Base-by-base conservation (phyloP, 2,888 invertebrate species). In the Drosophila sordidula region DNA sequence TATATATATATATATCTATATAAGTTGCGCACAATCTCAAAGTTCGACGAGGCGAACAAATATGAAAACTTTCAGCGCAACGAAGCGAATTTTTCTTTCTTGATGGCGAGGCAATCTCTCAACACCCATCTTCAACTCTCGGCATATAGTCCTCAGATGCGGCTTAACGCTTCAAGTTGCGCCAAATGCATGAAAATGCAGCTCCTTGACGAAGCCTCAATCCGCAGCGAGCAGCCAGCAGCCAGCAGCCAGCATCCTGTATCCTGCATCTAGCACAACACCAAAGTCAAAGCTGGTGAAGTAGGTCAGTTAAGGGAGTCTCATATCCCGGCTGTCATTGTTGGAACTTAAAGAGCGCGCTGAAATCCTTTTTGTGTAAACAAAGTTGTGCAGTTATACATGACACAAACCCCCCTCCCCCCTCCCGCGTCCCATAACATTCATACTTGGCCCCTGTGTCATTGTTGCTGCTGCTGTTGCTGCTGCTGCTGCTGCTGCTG, bases 141-240 rank as follows among this genome's bases (percentile, higher is more conserved):
- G 54, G 56, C 63, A 62, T 64, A 64, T 51, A 51, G 67, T 68
- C 47, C 72, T 70, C 64, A 61, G 67, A 68, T 70, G 85, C 65
- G 65, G 70, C 87, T 86, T 83, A 79, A 70, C 89, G 80, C 87
- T 83, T 87, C 85, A 77, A 70, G 70, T 51, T 89, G 89, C 55
- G 61, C 78, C 89, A 83, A 77, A 83, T 83, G 83, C 83, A 83
- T 83, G 70, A 74, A 71, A 89, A 89, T 89, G 87, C 89, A 82
- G 71, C 81, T 76, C 74, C 88, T 87, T 86, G 77, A 87, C 82
- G 71, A 75, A 77, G 56, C 75, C 75, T 61, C 75, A 75, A 77
- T 75, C 42, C 65, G 39, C 54, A 64, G 29, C 14, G 32, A 42
- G 39, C 29, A 56, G 29, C 11, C 64, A 11, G 63, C 61, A 63